Conservation (phyloP, 2,888 invertebrate species). For the Troglohyphantes excavatus region DNA sequence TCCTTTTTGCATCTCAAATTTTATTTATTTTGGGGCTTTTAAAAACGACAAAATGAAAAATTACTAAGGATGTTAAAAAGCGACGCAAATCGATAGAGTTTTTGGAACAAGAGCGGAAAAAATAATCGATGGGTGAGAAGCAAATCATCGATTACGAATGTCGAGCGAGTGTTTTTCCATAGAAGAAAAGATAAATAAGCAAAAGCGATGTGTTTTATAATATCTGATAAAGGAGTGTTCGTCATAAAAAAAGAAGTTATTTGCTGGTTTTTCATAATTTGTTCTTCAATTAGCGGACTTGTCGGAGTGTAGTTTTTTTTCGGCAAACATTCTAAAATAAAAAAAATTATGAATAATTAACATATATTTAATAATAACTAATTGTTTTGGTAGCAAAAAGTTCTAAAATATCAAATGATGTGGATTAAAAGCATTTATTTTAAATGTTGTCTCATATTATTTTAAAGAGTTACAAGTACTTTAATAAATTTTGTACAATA, state of each 20-base stretch:
- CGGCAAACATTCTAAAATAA: too few species aligned
- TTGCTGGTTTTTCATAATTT: neutral
- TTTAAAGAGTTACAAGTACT: too few species aligned
- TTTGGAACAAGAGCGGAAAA: constrained; percentile 16
- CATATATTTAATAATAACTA: too few species aligned
- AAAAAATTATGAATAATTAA: too few species aligned
- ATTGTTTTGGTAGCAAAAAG: too few species aligned
- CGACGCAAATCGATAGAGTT: constrained; percentile 29
- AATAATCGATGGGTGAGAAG: constrained; percentile 9
- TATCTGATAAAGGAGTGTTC: constrained; percentile 23
- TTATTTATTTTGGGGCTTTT: constrained; percentile 38
- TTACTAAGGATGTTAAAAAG: constrained; percentile 40
- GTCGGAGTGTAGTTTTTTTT: neutral
- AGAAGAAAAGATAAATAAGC: constrained; percentile 23
- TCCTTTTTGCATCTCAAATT: neutral
- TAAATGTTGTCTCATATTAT: too few species aligned
- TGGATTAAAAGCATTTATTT: too few species aligned
- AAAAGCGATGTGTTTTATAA: constrained; percentile 18
- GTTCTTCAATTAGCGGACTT: constrained; percentile 4
- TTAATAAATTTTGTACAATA: too few species aligned
- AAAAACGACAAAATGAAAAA: constrained; percentile 54
- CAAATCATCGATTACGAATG: constrained; percentile 33
- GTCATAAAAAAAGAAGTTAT: neutral
- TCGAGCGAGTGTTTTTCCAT: constrained; percentile 5
- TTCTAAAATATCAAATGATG: too few species aligned